These are phyloP conservation scores for Isurus oxyrinchus DNA, from an alignment of 2,113 vertebrate species.

Conservation along the genomic window DNA sequence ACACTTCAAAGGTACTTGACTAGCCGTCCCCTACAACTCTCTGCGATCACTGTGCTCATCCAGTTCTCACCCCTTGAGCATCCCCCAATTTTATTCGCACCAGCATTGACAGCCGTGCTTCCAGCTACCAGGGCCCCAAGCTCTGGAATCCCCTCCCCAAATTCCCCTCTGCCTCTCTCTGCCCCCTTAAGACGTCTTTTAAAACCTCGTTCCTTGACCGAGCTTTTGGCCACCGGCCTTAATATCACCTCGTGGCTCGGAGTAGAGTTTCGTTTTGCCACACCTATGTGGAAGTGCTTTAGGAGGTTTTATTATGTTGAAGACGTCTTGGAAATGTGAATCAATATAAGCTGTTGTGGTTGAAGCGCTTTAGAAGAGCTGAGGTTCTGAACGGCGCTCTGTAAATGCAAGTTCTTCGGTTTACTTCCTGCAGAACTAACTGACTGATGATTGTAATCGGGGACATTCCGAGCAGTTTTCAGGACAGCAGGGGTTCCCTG, in stretches of 20 bases:
- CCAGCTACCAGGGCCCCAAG: no score
- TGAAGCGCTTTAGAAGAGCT: not conserved
- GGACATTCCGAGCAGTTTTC: not conserved
- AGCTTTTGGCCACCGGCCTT: not conserved
- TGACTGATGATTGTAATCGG: not conserved
- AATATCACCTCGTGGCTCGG: not conserved
- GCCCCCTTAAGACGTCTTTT: not conserved
- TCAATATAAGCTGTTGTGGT: not conserved
- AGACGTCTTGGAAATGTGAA: not conserved
- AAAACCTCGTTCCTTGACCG: no score
- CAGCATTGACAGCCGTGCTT: no score
- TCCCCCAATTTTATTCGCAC: no score
- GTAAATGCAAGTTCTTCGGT: not conserved
- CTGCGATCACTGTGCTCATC: no score
- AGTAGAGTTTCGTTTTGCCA: not conserved
- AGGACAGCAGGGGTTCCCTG: no score
- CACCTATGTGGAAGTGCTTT: no score
- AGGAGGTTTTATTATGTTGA: not conserved
- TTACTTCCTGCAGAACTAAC: not conserved
- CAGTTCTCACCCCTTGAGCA: no score
- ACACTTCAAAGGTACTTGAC: no score
- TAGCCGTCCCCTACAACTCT: no score
- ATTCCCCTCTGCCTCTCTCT: not conserved
- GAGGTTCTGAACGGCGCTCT: not conserved
- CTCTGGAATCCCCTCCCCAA: no score